These are phyloP conservation scores for Tetranychus piercei DNA, from an alignment of 2,888 invertebrate species.

Conservation along the genomic window DNA sequence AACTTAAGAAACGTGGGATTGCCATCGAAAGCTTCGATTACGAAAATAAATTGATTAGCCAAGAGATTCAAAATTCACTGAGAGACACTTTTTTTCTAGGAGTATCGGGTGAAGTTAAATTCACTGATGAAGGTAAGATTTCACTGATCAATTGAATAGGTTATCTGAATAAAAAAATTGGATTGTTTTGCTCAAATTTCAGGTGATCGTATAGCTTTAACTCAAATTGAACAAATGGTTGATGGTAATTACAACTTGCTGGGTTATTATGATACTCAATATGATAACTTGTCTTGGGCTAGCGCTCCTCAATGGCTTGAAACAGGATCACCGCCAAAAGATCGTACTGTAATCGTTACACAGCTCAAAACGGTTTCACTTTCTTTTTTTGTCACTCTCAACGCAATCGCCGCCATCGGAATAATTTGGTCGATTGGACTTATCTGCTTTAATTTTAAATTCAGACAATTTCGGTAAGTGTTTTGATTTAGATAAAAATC, in stretches of 20 bases:
- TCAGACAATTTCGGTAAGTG: conserved; percentile 67
- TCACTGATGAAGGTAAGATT: conserved; percentile 58
- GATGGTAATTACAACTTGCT: conserved; percentile 82
- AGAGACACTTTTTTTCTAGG: conserved; percentile 73
- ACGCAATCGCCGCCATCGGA: conserved; percentile 68
- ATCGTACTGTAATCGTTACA: conserved; percentile 70
- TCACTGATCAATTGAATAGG: no score
- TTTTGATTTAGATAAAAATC: no score
- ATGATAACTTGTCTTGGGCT: conserved; percentile 84
- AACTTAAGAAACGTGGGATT: conserved; percentile 55
- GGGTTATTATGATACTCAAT: conserved; percentile 87
- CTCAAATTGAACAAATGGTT: conserved; percentile 90
- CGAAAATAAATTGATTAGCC: conserved; percentile 54
- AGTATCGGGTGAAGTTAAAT: conserved; percentile 76
- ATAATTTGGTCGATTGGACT: conserved; percentile 64
- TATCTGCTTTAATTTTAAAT: conserved; percentile 76
- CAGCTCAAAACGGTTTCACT: conserved; percentile 68
- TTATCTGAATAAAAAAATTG: no score
- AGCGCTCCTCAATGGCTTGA: conserved; percentile 73
- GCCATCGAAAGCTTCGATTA: conserved; percentile 89
- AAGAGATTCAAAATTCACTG: conserved; percentile 16
- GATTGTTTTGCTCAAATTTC: no score
- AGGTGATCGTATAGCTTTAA: conserved; percentile 92
- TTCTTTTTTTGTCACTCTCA: conserved; percentile 80
- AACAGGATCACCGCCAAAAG: conserved; percentile 67